Evolutionary conservation across 1,140 invertebrate species (phyloP), one percentile per base, ranked within the genome.

Genomic region (Leptinotarsa defecta): DNA sequence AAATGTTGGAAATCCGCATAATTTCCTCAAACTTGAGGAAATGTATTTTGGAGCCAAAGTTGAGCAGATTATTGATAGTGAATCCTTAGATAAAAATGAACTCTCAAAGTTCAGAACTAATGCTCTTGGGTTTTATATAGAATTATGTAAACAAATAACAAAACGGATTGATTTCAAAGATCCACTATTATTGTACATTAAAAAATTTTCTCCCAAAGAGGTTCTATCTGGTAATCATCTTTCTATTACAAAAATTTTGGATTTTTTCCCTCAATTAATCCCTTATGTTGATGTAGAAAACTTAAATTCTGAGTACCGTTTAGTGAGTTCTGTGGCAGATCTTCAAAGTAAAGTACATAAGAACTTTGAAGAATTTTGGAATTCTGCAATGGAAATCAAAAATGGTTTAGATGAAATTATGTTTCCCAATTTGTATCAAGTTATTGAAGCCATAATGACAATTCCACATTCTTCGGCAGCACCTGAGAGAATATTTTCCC

Each of bases 401-500:
- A 71, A 71, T 62, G 48, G 19, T 13, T 22, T 71, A 22, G 57
- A 61, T 52, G 20, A 52, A 22, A 11, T 43, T 15, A 52, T 71
- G 48, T 71, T 71, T 61, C 70, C 70, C 13, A 52, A 52, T 61
- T 61, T 71, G 15, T 27, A 13, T 13, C 19, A 71, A 71, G 13
- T 71, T 61, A 61, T 71, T n/a, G 62, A 57, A 52, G 52, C 11
- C 22, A 57, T 71, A 19, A 17, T 71, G 13, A n/a, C 13, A 19
- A 13, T 71, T 13, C 70, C 70, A 20, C 70, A 71, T 71, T 71
- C 70, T 22, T 71, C 70, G n/a, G 70, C 70, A 17, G 70, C 70
- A 61, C 52, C 52, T 19, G 52, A 71, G 61, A 71, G 70, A 61
- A 61, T 71, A 61, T 71, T 71, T 61, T 71, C 52, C 19, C 70